Percentiles rank a stretch among this genome's conserved stretches.
These are phyloP conservation scores for Riparia riparia DNA, from an alignment of 2,113 vertebrate genomes.

Conservation along the genomic window DNA sequence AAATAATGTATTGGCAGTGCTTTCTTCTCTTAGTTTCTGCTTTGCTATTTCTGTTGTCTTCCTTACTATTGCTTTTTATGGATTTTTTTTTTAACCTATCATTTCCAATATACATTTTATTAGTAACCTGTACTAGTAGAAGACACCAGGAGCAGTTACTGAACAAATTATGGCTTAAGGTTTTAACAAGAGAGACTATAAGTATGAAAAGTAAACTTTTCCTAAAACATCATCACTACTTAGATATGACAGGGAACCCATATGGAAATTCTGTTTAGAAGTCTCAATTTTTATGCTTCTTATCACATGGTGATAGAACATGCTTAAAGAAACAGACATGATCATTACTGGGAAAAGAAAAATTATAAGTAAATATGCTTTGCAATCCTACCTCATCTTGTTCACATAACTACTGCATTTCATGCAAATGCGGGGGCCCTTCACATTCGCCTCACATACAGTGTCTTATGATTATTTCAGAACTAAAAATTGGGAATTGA, in stretches of 20 bases:
- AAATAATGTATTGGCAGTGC: neutral
- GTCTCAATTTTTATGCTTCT: neutral
- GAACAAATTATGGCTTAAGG: neutral
- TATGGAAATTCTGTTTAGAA: neutral
- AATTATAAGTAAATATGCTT: neutral
- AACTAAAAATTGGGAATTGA: neutral
- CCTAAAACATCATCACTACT: neutral
- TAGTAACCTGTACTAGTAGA: neutral
- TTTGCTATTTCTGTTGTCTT: slow-evolving; percentile 26
- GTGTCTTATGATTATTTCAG: neutral
- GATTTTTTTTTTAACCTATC: neutral
- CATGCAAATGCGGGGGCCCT: neutral
- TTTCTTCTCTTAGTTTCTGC: slow-evolving; percentile 47
- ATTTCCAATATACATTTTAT: neutral
- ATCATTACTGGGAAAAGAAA: neutral
- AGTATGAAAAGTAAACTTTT: neutral
- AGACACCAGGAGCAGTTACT: neutral
- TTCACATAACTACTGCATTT: neutral
- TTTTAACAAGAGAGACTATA: neutral
- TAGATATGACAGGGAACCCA: neutral
- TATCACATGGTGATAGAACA: neutral
- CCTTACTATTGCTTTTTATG: slow-evolving; percentile 9
- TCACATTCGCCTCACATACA: neutral
- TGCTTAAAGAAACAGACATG: neutral
- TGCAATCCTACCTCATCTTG: neutral